Conservation (phyloP, 2,113 vertebrate species). For the Eptatretus burgeri region DNA sequence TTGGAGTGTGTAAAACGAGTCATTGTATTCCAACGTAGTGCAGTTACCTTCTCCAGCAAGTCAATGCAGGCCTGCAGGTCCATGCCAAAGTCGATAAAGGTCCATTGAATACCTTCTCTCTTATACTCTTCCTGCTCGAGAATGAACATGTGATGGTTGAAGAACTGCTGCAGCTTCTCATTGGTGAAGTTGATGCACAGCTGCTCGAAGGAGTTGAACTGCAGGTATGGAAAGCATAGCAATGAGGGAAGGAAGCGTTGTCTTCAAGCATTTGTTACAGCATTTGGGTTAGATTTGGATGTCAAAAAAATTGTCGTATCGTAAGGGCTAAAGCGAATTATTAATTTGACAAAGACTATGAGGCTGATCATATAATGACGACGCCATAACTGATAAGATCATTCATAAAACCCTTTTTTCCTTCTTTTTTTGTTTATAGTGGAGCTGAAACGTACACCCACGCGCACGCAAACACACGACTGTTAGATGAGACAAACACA, state of each 20-base stretch:
- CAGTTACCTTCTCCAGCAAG: constrained; percentile 9
- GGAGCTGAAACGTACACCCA: too few relatives aligned
- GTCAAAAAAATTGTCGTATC: too few relatives aligned
- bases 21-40: not conserved
- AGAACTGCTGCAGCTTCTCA: constrained; percentile 16
- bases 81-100: constrained; percentile 9
- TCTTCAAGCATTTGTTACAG: not conserved
- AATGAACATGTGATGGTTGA: constrained; percentile 17
- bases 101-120: not conserved
- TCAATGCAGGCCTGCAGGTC: constrained; percentile 10
- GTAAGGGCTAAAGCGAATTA: too few relatives aligned
- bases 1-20: too few relatives aligned
- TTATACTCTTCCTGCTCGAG: constrained; percentile 18
- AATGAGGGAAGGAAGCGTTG: not conserved
- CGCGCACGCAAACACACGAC: too few relatives aligned
- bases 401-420: not conserved
- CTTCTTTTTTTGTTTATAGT: not conserved
- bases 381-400: too few relatives aligned
- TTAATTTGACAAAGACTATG: too few relatives aligned
- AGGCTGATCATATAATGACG: too few relatives aligned
- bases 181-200: constrained; percentile 18
- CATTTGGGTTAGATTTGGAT: not conserved
- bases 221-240: constrained; percentile 10
- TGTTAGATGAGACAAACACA: too few relatives aligned
- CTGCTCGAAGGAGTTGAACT: constrained; percentile 18